These are phyloP conservation scores for Blennius ocellaris DNA, from an alignment of 2,113 vertebrate species.

Conservation along the genomic window DNA sequence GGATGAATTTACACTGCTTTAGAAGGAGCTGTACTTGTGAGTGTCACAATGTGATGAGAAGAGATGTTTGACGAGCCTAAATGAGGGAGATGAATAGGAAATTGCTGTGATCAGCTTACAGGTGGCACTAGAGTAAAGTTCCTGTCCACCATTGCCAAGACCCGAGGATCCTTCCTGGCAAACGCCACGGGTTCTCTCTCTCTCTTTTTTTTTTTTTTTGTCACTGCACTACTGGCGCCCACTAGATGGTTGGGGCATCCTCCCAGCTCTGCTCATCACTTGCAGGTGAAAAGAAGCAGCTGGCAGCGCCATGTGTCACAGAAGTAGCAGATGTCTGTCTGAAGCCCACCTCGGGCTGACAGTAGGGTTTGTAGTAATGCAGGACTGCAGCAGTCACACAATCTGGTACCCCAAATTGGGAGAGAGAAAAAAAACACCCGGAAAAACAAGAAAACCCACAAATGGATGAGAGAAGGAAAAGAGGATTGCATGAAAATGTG, in stretches of 20 bases:
- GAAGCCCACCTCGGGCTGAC: not conserved
- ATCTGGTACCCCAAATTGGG: constrained; percentile 3
- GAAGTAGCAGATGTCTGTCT: constrained; percentile 1
- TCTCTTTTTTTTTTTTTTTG: too few species aligned
- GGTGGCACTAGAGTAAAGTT: not conserved
- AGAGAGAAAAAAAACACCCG: not conserved
- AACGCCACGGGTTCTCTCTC: not conserved
- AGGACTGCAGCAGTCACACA: not conserved
- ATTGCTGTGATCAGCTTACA: constrained; percentile 2
- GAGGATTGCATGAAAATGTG: not conserved
- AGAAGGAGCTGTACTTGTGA: not conserved
- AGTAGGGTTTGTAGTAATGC: constrained; percentile 1
- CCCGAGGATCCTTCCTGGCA: constrained; percentile 8
- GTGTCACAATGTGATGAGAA: too few species aligned
- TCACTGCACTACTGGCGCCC: constrained; percentile 11
- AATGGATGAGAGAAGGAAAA: not conserved
- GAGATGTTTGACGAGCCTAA: not conserved
- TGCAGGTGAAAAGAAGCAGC: constrained; percentile 19
- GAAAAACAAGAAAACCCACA: not conserved
- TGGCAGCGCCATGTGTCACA: constrained; percentile 25
- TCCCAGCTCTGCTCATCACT: constrained; percentile 15
- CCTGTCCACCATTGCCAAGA: constrained; percentile 4
- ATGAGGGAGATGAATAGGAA: not conserved
- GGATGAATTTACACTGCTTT: not conserved
- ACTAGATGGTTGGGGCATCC: not conserved